Conservation (phyloP, 1,140 invertebrate species). For the Campodea augens region DNA sequence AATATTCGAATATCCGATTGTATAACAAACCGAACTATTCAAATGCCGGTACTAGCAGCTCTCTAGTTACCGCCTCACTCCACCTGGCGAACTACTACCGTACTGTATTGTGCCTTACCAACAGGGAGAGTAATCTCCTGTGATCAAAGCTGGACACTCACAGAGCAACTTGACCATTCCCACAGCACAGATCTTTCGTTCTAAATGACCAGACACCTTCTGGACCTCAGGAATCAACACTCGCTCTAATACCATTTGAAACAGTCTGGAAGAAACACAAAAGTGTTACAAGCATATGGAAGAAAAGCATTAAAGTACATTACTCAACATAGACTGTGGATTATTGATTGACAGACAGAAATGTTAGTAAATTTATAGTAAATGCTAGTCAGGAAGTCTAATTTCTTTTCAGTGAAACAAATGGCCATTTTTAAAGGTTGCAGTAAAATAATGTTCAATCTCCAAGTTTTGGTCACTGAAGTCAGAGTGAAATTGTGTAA, state of each 20-base stretch:
- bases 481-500: too few species aligned
- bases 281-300: slow-evolving; percentile 8
- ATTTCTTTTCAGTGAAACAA: too few species aligned
- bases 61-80: too few species aligned
- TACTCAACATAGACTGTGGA: background rate
- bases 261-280: slow-evolving; percentile 46
- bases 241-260: slow-evolving; percentile 81
- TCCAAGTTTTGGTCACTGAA: too few species aligned
- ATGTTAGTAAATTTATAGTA: slow-evolving; percentile 6
- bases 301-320: background rate
- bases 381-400: too few species aligned
- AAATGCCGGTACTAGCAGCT: too few species aligned
- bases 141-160: slow-evolving; percentile 43
- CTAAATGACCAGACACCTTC: slow-evolving; percentile 59
- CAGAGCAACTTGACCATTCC: slow-evolving; percentile 70
- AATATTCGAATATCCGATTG: too few species aligned
- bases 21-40: too few species aligned
- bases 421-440: too few species aligned
- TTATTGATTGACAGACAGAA: background rate
- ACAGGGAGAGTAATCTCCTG: slow-evolving; percentile 41
- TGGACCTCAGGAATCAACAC: slow-evolving; percentile 67
- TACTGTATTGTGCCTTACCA: too few species aligned
- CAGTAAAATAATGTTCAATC: too few species aligned
- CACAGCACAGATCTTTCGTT: slow-evolving; percentile 73
- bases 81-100: too few species aligned